Evolutionary conservation across 2,888 invertebrate species (phyloP).

Genomic region (Lithophane socia): DNA sequence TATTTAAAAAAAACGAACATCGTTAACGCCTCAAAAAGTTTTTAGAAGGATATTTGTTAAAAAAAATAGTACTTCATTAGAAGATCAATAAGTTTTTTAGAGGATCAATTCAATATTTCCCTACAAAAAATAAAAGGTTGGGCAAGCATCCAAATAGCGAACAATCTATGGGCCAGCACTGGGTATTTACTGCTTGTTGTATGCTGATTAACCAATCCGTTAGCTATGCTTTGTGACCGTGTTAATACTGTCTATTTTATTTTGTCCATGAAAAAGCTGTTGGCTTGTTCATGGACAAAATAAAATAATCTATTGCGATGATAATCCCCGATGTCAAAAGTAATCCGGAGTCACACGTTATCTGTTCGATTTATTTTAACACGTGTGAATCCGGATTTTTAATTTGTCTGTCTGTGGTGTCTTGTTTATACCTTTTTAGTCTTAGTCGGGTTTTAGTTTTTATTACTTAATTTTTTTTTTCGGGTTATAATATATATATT

Average conservation of each 20-base stretch:
- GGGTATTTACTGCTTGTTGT: slow-evolving; percentile 22
- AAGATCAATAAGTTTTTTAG: not conserved
- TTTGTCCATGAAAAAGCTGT: not conserved
- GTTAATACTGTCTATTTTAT: slow-evolving; percentile 19
- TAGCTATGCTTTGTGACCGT: slow-evolving; percentile 46
- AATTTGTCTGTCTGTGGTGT: too few species aligned
- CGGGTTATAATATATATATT: too few species aligned
- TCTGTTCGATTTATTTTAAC: too few species aligned
- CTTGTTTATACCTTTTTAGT: too few species aligned
- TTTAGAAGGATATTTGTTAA: not conserved
- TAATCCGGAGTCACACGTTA: too few species aligned
- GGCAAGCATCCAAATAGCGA: slow-evolving; percentile 34
- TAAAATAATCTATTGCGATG: too few species aligned
- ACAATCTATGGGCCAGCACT: not conserved
- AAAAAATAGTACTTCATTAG: not conserved
- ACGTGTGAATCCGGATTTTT: too few species aligned
- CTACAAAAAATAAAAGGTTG: slow-evolving; percentile 13
- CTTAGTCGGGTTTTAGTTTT: too few species aligned
- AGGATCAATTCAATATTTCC: not conserved
- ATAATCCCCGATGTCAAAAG: not conserved
- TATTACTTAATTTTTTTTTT: too few species aligned
- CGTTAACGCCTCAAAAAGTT: not conserved
- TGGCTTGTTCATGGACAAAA: too few species aligned
- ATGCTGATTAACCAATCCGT: slow-evolving; percentile 39
- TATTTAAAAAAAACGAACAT: not conserved